Evolutionary conservation across 2,113 vertebrate genomes (phyloP).

Genomic region (Poicephalus meyeri): DNA sequence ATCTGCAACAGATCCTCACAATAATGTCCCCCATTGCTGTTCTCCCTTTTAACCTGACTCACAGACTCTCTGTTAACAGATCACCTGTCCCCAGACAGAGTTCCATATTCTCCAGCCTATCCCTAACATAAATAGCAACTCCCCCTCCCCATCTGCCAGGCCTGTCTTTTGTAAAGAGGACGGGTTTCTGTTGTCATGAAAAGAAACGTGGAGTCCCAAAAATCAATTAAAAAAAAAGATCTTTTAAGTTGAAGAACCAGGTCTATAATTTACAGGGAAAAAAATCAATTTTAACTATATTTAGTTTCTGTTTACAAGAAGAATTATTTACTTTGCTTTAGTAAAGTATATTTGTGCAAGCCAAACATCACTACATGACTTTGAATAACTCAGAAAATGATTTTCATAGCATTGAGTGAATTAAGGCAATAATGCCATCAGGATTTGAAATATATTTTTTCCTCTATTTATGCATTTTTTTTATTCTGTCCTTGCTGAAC

Average conservation of each 20-base stretch:
- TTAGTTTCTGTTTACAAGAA: conserved; percentile 22
- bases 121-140: too few species aligned
- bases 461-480: neutral
- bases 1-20: too few species aligned
- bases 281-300: neutral
- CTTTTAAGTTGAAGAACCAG: neutral
- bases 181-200: neutral
- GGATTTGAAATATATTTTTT: neutral
- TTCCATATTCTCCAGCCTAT: too few species aligned
- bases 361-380: neutral
- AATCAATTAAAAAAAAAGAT: neutral
- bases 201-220: neutral
- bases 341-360: conserved; percentile 18
- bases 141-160: too few species aligned
- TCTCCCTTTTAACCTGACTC: too few species aligned
- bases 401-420: neutral
- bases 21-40: too few species aligned
- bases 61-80: too few species aligned
- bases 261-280: neutral
- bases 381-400: conserved; percentile 8
- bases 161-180: too few species aligned
- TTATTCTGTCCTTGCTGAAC: conserved; percentile 11
- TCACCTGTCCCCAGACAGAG: too few species aligned
- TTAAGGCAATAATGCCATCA: neutral
- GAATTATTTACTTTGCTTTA: conserved; percentile 6